Evolutionary conservation across 64 coral and sea anemone genomes (phyloP).

Genomic region (Actinia tenebrosa): DNA sequence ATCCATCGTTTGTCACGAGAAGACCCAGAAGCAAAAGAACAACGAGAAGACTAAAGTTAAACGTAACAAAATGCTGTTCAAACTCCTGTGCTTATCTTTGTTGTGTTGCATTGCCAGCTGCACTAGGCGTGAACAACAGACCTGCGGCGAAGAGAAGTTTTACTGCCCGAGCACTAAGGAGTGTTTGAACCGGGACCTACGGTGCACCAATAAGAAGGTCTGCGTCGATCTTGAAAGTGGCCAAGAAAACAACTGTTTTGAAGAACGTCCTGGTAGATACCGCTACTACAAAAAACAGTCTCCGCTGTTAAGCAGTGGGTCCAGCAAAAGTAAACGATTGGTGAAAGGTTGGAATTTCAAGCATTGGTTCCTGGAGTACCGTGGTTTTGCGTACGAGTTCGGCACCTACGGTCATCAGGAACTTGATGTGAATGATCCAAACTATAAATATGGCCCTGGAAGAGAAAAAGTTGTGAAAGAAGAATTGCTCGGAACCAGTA

Average conservation of each 20-base stretch:
- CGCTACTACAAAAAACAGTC: not conserved
- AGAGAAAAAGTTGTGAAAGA: not conserved
- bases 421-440: conserved; percentile 21
- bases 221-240: not conserved
- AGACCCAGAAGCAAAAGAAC: too few relatives aligned
- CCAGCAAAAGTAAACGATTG: not conserved
- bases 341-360: not conserved
- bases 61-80: not conserved
- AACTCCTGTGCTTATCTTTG: not conserved
- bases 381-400: conserved; percentile 34
- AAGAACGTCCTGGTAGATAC: not conserved
- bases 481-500: not conserved
- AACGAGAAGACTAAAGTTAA: not conserved
- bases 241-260: not conserved
- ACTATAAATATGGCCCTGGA: conserved; percentile 21
- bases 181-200: not conserved
- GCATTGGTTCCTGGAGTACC: conserved; percentile 25
- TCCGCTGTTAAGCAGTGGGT: not conserved
- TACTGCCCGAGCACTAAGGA: not conserved
- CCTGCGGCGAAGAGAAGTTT: conserved; percentile 8
- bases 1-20: too few relatives aligned
- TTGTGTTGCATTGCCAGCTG: not conserved
- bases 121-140: not conserved
- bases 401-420: not conserved
- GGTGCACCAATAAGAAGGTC: not conserved